Conservation (phyloP, 1,140 invertebrate species). For the Pseudobourletiella spinata region DNA sequence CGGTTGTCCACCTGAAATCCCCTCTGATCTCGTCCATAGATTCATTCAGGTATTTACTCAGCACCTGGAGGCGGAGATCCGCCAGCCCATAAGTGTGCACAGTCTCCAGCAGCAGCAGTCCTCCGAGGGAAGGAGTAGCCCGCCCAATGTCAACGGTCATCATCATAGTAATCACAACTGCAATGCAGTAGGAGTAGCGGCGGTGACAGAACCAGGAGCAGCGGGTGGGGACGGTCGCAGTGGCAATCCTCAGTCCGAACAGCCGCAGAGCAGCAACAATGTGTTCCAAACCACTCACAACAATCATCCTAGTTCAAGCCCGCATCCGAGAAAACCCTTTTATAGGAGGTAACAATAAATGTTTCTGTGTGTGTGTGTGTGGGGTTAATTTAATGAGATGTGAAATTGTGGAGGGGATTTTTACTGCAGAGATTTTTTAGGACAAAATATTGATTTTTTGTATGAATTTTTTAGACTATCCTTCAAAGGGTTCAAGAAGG, state of each 20-base stretch:
- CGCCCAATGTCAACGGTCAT: background rate
- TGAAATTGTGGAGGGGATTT: too few species aligned
- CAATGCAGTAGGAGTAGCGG: background rate
- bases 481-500: conserved; percentile 73
- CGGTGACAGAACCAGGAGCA: too few species aligned
- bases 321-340: conserved; percentile 24
- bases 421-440: too few species aligned
- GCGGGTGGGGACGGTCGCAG: too few species aligned
- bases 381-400: background rate
- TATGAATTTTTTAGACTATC: conserved; percentile 76
- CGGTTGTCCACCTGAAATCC: background rate
- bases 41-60: conserved; percentile 31
- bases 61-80: conserved; percentile 20
- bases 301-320: too few species aligned
- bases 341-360: conserved; percentile 24
- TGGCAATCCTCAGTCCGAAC: too few species aligned
- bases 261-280: background rate
- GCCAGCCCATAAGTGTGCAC: background rate
- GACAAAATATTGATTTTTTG: too few species aligned
- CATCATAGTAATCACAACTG: background rate
- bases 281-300: too few species aligned
- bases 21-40: conserved; percentile 24
- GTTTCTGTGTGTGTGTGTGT: background rate
- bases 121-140: background rate
- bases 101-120: background rate